Conservation (phyloP, 2,888 invertebrate genomes). For the Bembecia ichneumoniformis region DNA sequence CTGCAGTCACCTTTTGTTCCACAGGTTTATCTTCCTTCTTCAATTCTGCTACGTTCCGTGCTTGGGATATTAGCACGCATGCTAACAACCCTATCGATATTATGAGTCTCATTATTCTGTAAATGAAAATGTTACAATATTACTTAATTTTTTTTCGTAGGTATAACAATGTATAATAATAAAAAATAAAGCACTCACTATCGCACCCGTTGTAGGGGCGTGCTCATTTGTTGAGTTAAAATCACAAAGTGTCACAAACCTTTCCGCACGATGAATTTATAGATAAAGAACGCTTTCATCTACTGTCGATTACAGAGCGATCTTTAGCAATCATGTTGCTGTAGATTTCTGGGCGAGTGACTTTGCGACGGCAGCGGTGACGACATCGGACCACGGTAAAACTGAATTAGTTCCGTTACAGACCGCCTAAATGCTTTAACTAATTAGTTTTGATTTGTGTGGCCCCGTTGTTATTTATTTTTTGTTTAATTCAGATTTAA, state of each 20-base stretch:
- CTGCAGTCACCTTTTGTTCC: constrained; percentile 17
- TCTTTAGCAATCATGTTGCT: constrained; percentile 63
- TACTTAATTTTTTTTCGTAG: not conserved
- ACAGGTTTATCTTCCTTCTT: constrained; percentile 31
- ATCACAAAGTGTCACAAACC: constrained; percentile 45
- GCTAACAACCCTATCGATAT: constrained; percentile 37
- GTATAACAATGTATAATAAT: constrained; percentile 10
- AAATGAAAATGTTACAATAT: constrained; percentile 7
- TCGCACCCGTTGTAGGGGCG: constrained; percentile 20
- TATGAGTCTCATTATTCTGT: constrained; percentile 45
- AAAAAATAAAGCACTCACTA: constrained; percentile 20
- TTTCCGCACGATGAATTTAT: constrained; percentile 60
- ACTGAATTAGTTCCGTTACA: constrained; percentile 56
- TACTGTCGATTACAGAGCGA: constrained; percentile 55
- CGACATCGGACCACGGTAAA: constrained; percentile 55
- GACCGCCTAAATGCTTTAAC: constrained; percentile 12
- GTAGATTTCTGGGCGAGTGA: constrained; percentile 66
- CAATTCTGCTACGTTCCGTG: constrained; percentile 38
- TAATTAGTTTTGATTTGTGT: constrained; percentile 18
- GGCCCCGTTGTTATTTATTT: constrained; percentile 2
- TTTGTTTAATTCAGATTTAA: too few species aligned
- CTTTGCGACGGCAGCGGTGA: constrained; percentile 40
- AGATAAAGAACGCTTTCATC: constrained; percentile 61
- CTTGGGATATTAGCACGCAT: constrained; percentile 31
- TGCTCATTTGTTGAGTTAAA: constrained; percentile 33